Conservation (phyloP, 2,888 invertebrate genomes). For the Metellina segmentata region DNA sequence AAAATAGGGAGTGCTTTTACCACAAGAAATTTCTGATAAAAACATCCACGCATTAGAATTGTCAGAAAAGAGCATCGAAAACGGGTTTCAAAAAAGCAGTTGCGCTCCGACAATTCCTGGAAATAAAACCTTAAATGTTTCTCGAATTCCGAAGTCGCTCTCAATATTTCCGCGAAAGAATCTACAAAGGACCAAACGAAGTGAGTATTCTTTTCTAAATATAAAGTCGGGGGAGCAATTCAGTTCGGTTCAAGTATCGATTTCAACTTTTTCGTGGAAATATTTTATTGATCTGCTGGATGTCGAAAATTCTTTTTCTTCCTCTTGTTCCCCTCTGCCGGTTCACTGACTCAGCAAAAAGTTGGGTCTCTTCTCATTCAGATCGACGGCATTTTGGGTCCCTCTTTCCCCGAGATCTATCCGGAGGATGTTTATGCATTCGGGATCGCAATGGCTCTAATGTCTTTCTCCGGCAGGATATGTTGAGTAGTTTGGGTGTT, state of each 20-base stretch:
- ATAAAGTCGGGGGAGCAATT: constrained; percentile 8
- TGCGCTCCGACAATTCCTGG: no score
- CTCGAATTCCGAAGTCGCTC: neutral
- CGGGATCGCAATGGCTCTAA: neutral
- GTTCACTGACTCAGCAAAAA: constrained; percentile 22
- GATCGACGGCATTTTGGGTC: neutral
- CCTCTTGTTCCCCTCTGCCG: neutral
- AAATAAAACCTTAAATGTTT: neutral
- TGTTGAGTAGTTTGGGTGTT: neutral
- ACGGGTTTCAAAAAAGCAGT: no score
- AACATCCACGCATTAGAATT: no score
- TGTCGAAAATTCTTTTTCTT: neutral
- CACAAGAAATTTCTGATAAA: no score
- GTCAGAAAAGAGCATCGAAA: no score
- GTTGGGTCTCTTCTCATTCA: neutral
- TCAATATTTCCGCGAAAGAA: constrained; percentile 9
- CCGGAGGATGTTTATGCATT: constrained; percentile 1
- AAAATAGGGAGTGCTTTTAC: no score
- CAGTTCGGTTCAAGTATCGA: constrained; percentile 21
- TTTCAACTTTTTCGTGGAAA: constrained; percentile 9
- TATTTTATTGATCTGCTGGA: constrained; percentile 44
- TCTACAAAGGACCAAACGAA: constrained; percentile 1
- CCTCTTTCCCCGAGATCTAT: neutral
- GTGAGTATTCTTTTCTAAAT: neutral
- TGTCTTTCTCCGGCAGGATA: neutral